Percentiles rank a stretch among this genome's conserved stretches.
Evolutionary conservation across 2,888 invertebrate genomes (phyloP).

Genomic region (Acanthosepion pharaonis): DNA sequence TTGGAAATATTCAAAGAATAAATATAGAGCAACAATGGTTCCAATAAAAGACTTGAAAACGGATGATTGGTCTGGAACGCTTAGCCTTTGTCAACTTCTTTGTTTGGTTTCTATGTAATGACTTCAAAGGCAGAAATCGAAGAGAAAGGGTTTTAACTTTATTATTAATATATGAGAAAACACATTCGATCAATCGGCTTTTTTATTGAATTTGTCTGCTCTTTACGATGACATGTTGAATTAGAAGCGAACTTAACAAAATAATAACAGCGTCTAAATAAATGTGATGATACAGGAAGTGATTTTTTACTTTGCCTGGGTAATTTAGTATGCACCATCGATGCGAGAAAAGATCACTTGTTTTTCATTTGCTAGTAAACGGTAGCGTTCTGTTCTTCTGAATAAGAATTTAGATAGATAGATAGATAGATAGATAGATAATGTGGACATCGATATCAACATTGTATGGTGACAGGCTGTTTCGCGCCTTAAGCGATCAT

Average conservation of each 20-base stretch:
- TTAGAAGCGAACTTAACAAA: neutral
- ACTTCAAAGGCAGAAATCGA: neutral
- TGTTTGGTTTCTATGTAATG: neutral
- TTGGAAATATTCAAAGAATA: neutral
- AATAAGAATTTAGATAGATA: too few relatives aligned
- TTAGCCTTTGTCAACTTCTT: neutral
- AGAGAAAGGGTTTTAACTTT: neutral
- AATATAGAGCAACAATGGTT: neutral
- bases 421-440: too few relatives aligned
- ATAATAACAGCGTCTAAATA: neutral
- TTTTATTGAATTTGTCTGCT: neutral
- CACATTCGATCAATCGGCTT: neutral
- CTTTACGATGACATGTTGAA: neutral
- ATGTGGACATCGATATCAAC: too few relatives aligned
- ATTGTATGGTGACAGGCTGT: too few relatives aligned
- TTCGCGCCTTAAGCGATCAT: too few relatives aligned
- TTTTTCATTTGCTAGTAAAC: neutral
- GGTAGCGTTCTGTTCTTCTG: too few relatives aligned
- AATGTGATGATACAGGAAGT: neutral
- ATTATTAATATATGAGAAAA: neutral
- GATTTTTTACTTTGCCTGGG: neutral
- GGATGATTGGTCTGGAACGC: neutral
- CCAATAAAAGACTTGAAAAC: neutral
- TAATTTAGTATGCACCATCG: neutral
- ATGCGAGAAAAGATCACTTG: neutral